These are phyloP conservation scores for Plecotus auritus DNA, from an alignment of 2,113 vertebrate species.

Conservation along the genomic window DNA sequence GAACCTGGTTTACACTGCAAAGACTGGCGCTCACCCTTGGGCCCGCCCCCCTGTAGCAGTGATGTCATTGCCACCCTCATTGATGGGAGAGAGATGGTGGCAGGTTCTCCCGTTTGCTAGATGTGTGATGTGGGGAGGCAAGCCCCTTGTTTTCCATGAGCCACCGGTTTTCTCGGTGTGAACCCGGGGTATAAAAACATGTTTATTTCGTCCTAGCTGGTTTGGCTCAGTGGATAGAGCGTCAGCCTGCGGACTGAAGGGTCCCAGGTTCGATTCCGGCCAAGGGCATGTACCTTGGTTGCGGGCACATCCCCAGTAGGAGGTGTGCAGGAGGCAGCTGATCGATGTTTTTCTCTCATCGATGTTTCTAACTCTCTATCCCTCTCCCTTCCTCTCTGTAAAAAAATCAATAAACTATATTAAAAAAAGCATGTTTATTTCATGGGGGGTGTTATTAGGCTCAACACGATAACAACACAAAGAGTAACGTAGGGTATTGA, in stretches of 20 bases:
- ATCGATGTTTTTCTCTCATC: too few relatives aligned
- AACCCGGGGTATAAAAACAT: background rate
- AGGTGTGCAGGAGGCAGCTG: too few relatives aligned
- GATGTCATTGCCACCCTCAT: slow-evolving; percentile 20
- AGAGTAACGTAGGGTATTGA: background rate
- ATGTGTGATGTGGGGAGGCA: background rate
- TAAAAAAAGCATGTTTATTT: too few relatives aligned
- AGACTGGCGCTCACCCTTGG: background rate
- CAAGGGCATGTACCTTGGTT: too few relatives aligned
- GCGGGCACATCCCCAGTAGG: too few relatives aligned
- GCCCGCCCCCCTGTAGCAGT: background rate
- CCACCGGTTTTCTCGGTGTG: background rate
- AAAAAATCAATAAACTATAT: too few relatives aligned
- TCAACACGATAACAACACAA: background rate
- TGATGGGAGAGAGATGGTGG: background rate
- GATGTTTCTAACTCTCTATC: too few relatives aligned
- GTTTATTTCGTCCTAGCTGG: background rate
- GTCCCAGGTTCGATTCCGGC: too few relatives aligned
- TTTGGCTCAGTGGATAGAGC: too few relatives aligned
- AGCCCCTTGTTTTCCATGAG: too few relatives aligned
- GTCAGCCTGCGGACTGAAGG: too few relatives aligned
- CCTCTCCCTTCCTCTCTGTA: too few relatives aligned
- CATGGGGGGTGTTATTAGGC: background rate
- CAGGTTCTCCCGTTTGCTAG: background rate
- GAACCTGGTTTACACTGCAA: background rate